Evolutionary conservation across 2,888 invertebrate genomes (phyloP).

Genomic region (Icerya purchasi): DNA sequence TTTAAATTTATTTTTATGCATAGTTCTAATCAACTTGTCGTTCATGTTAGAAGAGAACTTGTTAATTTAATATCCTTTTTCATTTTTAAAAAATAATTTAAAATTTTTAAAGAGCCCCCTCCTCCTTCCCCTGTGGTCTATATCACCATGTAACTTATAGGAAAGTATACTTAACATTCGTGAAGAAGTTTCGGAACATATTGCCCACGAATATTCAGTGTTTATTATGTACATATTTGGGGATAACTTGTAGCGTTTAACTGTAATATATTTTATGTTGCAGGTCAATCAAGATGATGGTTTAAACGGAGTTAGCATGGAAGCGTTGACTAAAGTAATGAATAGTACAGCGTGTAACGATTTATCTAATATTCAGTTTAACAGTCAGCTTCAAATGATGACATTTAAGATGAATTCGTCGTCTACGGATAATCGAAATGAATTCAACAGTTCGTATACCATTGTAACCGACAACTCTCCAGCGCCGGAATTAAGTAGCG

Average conservation of each 20-base stretch:
- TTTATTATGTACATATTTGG: background rate
- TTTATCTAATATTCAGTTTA: slow-evolving; percentile 5
- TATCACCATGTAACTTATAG: too few species aligned
- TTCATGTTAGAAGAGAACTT: too few species aligned
- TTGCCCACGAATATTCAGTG: too few species aligned
- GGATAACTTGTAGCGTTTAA: background rate
- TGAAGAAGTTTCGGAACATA: too few species aligned
- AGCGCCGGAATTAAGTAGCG: background rate
- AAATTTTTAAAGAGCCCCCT: too few species aligned
- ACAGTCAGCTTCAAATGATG: slow-evolving; percentile 1
- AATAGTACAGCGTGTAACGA: slow-evolving; percentile 3
- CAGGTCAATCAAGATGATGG: slow-evolving; percentile 12
- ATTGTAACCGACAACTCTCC: background rate
- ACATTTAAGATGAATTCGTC: background rate
- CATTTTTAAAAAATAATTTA: too few species aligned
- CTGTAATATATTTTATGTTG: background rate
- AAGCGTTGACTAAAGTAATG: slow-evolving; percentile 13
- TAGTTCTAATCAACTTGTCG: too few species aligned
- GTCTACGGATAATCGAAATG: slow-evolving; percentile 1
- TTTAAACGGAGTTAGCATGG: slow-evolving; percentile 12
- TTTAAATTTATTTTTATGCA: too few species aligned
- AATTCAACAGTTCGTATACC: background rate
- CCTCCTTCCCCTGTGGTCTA: too few species aligned
- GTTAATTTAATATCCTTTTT: too few species aligned
- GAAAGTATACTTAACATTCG: too few species aligned